phyloP scores from a whole-genome alignment of 2,113 vertebrate genomes.

The Etheostoma cragini region DNA sequence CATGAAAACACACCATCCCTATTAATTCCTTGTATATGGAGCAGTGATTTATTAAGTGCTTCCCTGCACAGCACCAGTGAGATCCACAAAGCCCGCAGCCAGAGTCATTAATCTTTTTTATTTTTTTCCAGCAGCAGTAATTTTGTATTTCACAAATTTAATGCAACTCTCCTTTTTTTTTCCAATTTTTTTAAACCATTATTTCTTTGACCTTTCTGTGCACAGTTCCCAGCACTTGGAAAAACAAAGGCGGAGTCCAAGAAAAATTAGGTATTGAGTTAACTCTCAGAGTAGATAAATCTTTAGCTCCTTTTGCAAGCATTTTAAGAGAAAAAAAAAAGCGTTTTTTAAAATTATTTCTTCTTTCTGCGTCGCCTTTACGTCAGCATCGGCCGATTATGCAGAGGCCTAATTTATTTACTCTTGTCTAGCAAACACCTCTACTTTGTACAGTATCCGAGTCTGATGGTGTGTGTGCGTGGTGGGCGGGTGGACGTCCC shows the following conservation, averaged over 20 bases:
- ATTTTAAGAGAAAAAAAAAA: slow-evolving; percentile 42
- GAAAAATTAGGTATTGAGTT: slow-evolving; percentile 81
- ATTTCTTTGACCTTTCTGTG: slow-evolving; percentile 84
- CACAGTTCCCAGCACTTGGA: slow-evolving; percentile 83
- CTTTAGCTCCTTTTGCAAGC: slow-evolving; percentile 67
- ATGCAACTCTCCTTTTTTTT: slow-evolving; percentile 77
- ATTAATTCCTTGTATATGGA: slow-evolving; percentile 78
- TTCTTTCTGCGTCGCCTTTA: slow-evolving; percentile 48
- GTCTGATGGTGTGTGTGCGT: not conserved
- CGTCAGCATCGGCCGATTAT: slow-evolving; percentile 45
- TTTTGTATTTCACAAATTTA: slow-evolving; percentile 88
- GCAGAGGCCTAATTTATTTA: slow-evolving; percentile 61
- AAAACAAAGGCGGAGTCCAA: slow-evolving; percentile 85
- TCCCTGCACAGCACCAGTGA: slow-evolving; percentile 75
- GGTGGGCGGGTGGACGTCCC: slow-evolving; percentile 24
- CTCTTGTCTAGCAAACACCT: slow-evolving; percentile 36
- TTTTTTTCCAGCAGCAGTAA: slow-evolving; percentile 80
- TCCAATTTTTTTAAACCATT: slow-evolving; percentile 75
- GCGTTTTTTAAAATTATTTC: slow-evolving; percentile 38
- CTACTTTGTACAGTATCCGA: slow-evolving; percentile 35
- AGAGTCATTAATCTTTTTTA: slow-evolving; percentile 88
- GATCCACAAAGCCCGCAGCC: slow-evolving; percentile 84
- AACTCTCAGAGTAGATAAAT: slow-evolving; percentile 82
- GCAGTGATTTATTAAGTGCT: slow-evolving; percentile 92
- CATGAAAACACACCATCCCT: slow-evolving; percentile 74